Base-by-base conservation (phyloP, 1,140 invertebrate species). In the Musca vetustissima region DNA sequence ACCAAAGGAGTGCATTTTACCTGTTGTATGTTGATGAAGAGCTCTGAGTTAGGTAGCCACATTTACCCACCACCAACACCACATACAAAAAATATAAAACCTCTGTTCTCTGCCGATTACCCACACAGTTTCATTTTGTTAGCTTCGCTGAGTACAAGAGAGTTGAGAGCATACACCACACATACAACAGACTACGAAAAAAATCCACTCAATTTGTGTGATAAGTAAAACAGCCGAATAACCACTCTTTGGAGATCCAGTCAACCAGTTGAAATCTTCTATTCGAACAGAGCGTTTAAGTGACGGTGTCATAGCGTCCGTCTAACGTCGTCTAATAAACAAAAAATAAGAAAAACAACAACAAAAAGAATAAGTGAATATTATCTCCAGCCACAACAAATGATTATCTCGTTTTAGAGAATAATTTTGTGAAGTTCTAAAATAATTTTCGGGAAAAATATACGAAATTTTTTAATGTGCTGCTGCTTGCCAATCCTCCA, bases 391-490 rank as follows among this genome's bases (percentile, higher is more conserved):
- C 36, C 28, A 28, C 28, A 28, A 28, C 3, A 43, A 32, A 61
- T 36, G 36, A 61, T 61, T 61, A 61, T 61, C 57, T 61, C 57
- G 57, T 61, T 61, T 61, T 61, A 61, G 57, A 61, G 57, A 61
- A 61, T 61, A 61, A 61, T 61, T 61, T 19, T 28, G n/a, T n/a
- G n/a, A n/a, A n/a, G n/a, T n/a, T n/a, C n/a, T n/a, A n/a, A n/a
- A n/a, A n/a, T n/a, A n/a, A n/a, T n/a, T n/a, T n/a, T n/a, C n/a
- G n/a, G n/a, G n/a, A n/a, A n/a, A n/a, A n/a, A n/a, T n/a, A n/a
- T n/a, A n/a, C n/a, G n/a, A n/a, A n/a, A n/a, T n/a, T n/a, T n/a
- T n/a, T n/a, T n/a, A n/a, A n/a, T n/a, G n/a, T n/a, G n/a, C n/a
- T n/a, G n/a, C n/a, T n/a, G n/a, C n/a, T 28, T 43, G 36, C 36